Evolutionary conservation across 2,797 vertebrate species (phyloP).

Genomic region (Melanotaenia trifasciata): DNA sequence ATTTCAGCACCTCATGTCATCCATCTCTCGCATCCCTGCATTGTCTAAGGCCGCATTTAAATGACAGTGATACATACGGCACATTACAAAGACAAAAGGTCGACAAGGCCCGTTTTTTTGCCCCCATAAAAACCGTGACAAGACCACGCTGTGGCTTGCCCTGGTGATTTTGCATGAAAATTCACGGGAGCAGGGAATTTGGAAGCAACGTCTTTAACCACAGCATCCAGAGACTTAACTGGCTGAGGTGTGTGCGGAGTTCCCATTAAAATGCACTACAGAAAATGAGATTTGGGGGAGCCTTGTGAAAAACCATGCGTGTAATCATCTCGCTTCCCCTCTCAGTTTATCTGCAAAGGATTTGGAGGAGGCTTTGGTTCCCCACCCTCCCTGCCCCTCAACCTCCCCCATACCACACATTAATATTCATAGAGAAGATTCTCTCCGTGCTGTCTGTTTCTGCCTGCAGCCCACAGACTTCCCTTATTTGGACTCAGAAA

Average conservation of each 20-base stretch:
- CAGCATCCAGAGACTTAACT: slow-evolving; percentile 55
- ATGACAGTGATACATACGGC: slow-evolving; percentile 77
- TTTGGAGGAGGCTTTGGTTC: slow-evolving; percentile 78
- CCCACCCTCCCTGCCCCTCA: slow-evolving; percentile 59
- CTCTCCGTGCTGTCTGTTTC: slow-evolving; percentile 72
- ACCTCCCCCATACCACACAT: slow-evolving; percentile 67
- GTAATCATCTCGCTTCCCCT: slow-evolving; percentile 83
- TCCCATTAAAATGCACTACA: slow-evolving; percentile 85
- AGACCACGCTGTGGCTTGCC: slow-evolving; percentile 25
- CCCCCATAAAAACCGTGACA: slow-evolving; percentile 59
- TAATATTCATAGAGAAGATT: slow-evolving; percentile 82
- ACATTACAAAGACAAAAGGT: slow-evolving; percentile 76
- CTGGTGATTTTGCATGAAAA: slow-evolving; percentile 46
- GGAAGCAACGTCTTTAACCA: slow-evolving; percentile 30
- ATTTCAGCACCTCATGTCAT: slow-evolving; percentile 64
- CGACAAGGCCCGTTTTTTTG: slow-evolving; percentile 56
- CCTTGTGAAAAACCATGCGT: slow-evolving; percentile 84
- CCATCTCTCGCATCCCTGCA: slow-evolving; percentile 67
- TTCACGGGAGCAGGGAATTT: slow-evolving; percentile 50
- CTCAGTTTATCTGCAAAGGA: slow-evolving; percentile 80
- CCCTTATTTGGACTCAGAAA: slow-evolving; percentile 69
- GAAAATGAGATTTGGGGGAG: slow-evolving; percentile 84
- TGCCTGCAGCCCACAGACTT: slow-evolving; percentile 64
- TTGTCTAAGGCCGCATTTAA: slow-evolving; percentile 69
- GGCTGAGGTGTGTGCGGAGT: slow-evolving; percentile 69